Evolutionary conservation across 2,113 vertebrate species (phyloP).

Genomic region (Fulica atra): DNA sequence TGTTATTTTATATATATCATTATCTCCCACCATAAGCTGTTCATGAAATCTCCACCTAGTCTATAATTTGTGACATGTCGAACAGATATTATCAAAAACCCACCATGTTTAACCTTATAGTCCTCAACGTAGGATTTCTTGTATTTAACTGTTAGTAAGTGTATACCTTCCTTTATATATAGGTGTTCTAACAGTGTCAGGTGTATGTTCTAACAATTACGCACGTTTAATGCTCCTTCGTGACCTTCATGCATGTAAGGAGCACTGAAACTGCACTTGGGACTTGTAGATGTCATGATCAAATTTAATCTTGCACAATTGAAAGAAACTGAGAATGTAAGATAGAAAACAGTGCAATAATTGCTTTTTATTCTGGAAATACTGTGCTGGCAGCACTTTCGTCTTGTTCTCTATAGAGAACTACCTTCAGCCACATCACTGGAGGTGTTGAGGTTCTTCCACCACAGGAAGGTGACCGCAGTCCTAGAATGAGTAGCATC

Average conservation of each 20-base stretch:
- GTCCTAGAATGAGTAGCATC: background rate
- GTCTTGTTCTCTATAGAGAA: background rate
- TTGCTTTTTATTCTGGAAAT: background rate
- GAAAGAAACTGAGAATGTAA: background rate
- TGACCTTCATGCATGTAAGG: background rate
- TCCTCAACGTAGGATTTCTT: background rate
- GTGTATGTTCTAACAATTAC: background rate
- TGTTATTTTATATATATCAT: background rate
- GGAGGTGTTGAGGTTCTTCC: background rate
- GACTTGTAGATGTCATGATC: background rate
- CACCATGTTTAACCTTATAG: background rate
- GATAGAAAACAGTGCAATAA: background rate
- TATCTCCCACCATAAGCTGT: conserved; percentile 29
- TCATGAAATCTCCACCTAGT: background rate
- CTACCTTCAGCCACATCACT: background rate
- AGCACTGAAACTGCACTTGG: background rate
- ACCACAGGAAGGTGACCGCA: background rate
- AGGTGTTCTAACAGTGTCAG: background rate
- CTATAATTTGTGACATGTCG: background rate
- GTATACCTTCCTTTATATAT: background rate
- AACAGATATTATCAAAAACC: background rate
- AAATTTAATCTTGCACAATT: background rate
- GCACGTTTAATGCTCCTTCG: background rate
- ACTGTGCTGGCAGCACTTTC: background rate
- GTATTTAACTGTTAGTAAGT: background rate